Conservation (phyloP, 2,113 vertebrate species). For the Poeciliopsis retropinna region DNA sequence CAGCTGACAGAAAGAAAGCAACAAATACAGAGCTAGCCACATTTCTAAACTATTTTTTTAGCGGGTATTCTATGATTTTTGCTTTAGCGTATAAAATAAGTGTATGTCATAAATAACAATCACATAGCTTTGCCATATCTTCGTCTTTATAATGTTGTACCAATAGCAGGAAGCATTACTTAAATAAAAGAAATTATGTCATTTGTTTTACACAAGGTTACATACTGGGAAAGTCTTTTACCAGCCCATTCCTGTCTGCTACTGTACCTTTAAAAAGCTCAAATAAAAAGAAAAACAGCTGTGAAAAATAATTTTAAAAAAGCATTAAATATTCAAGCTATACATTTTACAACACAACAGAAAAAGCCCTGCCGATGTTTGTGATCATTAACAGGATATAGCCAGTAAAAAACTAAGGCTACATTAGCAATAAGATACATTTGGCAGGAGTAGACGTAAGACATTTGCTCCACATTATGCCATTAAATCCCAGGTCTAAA, state of each 20-base stretch:
- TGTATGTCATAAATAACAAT: neutral
- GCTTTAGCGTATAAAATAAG: neutral
- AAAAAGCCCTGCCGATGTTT: slow-evolving; percentile 44
- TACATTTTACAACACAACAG: slow-evolving; percentile 57
- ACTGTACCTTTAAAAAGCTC: slow-evolving; percentile 3
- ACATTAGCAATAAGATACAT: slow-evolving; percentile 56
- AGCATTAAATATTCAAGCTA: slow-evolving; percentile 33
- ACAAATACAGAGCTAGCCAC: neutral
- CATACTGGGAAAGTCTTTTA: neutral
- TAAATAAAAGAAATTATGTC: neutral
- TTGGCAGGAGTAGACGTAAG: slow-evolving; percentile 54
- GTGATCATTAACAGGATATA: slow-evolving; percentile 53
- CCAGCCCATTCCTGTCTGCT: neutral
- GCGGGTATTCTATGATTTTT: too few species aligned
- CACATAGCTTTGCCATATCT: neutral
- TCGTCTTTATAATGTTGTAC: neutral
- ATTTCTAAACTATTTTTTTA: too few species aligned
- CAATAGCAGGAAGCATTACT: neutral
- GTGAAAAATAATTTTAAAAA: slow-evolving; percentile 41
- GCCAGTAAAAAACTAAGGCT: slow-evolving; percentile 70
- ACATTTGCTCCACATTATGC: slow-evolving; percentile 55
- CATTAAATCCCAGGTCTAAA: slow-evolving; percentile 61
- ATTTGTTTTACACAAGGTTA: neutral
- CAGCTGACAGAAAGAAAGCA: neutral
- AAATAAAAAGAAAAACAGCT: slow-evolving; percentile 35